Evolutionary conservation across 2,888 invertebrate species (phyloP).

Genomic region (Calliopum simillimum): DNA sequence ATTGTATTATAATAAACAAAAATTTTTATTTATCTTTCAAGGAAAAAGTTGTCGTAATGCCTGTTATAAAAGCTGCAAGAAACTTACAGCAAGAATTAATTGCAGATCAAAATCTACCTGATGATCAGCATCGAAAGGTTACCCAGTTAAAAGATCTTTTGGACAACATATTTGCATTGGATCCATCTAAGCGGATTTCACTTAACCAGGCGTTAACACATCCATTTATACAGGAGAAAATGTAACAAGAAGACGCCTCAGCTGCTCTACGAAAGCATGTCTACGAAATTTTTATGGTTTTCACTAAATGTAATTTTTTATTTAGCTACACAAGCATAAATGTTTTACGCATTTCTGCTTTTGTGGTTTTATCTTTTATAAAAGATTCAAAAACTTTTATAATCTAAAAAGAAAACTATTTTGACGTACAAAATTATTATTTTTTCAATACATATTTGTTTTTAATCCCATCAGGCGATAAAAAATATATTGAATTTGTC

Average conservation of each 20-base stretch:
- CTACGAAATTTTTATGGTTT: background rate
- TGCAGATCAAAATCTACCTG: constrained; percentile 87
- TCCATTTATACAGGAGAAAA: constrained; percentile 96
- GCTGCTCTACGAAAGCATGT: background rate
- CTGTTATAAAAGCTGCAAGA: constrained; percentile 86
- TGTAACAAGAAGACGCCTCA: constrained; percentile 65
- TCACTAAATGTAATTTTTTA: constrained; percentile 35
- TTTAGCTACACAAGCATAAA: constrained; percentile 29
- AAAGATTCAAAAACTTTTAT: too few relatives aligned
- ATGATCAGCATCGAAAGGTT: constrained; percentile 91
- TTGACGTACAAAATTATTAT: background rate
- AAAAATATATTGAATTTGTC: background rate
- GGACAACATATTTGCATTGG: constrained; percentile 91
- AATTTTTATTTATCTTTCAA: constrained; percentile 62
- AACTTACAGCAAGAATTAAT: constrained; percentile 90
- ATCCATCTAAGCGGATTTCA: constrained; percentile 92
- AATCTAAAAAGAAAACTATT: constrained; percentile 4
- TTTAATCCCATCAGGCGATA: background rate
- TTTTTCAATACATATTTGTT: constrained; percentile 3
- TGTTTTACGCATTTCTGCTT: constrained; percentile 27
- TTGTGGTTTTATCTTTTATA: background rate
- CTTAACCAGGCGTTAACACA: constrained; percentile 94
- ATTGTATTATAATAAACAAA: too few relatives aligned
- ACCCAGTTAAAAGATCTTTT: constrained; percentile 91
- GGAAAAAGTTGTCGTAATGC: constrained; percentile 97